Percentiles rank a stretch among this genome's conserved stretches.
Conservation (phyloP, 1,140 invertebrate species). For the Ruditapes philippinarum region DNA sequence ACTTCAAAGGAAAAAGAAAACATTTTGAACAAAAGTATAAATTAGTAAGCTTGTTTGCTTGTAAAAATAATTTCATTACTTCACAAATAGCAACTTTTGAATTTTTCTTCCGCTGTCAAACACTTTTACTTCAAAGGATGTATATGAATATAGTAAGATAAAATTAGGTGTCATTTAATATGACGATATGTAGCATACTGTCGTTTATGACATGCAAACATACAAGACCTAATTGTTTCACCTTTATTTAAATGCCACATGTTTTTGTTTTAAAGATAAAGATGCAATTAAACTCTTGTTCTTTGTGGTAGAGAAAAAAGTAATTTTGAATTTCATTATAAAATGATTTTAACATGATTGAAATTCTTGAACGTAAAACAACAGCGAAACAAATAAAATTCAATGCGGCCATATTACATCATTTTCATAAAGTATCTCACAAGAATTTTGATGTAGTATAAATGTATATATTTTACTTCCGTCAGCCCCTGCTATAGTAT, state of each 20-base stretch:
- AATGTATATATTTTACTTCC: too few species aligned
- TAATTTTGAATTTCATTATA: neutral
- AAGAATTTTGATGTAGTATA: too few species aligned
- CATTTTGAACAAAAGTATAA: too few species aligned
- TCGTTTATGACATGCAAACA: neutral
- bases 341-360: neutral
- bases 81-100: too few species aligned
- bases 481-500: too few species aligned
- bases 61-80: too few species aligned
- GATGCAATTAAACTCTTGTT: neutral
- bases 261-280: neutral
- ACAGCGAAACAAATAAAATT: too few species aligned
- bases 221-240: neutral
- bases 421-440: too few species aligned
- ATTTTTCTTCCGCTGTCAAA: too few species aligned
- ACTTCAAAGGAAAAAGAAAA: too few species aligned
- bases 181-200: neutral
- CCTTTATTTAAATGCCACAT: neutral
- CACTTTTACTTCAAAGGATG: neutral
- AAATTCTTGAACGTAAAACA: too few species aligned
- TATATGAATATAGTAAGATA: neutral
- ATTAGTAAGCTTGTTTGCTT: too few species aligned
- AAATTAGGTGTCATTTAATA: neutral
- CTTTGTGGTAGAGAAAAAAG: neutral
- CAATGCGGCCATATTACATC: neutral